These are phyloP conservation scores for Unio delphinus DNA, from an alignment of 2,888 invertebrate species.

Conservation along the genomic window DNA sequence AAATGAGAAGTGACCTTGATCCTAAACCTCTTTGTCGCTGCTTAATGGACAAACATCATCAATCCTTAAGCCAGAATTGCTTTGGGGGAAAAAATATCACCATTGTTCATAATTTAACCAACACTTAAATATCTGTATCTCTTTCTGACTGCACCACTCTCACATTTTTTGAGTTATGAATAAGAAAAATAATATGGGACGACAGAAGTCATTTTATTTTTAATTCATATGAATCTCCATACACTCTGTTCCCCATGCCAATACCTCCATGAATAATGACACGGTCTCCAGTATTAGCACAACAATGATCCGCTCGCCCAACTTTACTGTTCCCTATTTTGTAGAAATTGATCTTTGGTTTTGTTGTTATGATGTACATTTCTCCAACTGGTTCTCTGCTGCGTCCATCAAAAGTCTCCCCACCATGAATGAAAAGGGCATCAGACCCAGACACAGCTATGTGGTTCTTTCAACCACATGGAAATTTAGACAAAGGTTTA, in stretches of 20 bases:
- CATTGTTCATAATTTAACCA: too few relatives aligned
- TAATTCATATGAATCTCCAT: slow-evolving; percentile 42
- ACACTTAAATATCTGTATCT: too few relatives aligned
- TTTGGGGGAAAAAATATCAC: too few relatives aligned
- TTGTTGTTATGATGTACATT: slow-evolving; percentile 54
- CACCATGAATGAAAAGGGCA: slow-evolving; percentile 65
- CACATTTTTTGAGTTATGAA: too few relatives aligned
- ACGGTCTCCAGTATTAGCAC: slow-evolving; percentile 41
- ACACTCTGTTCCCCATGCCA: slow-evolving; percentile 47
- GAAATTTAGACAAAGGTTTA: slow-evolving; percentile 56
- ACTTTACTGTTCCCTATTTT: slow-evolving; percentile 48
- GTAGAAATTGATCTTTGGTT: slow-evolving; percentile 48
- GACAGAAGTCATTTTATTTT: slow-evolving; percentile 4
- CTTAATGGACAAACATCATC: too few relatives aligned
- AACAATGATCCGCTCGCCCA: slow-evolving; percentile 63
- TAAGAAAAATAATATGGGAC: too few relatives aligned
- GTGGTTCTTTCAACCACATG: slow-evolving; percentile 67
- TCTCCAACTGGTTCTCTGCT: slow-evolving; percentile 66
- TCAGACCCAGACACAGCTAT: slow-evolving; percentile 49
- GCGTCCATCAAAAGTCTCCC: slow-evolving; percentile 70
- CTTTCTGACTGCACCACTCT: too few relatives aligned
- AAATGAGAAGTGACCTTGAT: too few relatives aligned
- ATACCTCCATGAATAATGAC: slow-evolving; percentile 67
- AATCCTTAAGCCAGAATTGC: too few relatives aligned
- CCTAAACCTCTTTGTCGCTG: too few relatives aligned